These are phyloP conservation scores for Falcunculus frontatus DNA, from an alignment of 2,113 vertebrate species.

Conservation along the genomic window DNA sequence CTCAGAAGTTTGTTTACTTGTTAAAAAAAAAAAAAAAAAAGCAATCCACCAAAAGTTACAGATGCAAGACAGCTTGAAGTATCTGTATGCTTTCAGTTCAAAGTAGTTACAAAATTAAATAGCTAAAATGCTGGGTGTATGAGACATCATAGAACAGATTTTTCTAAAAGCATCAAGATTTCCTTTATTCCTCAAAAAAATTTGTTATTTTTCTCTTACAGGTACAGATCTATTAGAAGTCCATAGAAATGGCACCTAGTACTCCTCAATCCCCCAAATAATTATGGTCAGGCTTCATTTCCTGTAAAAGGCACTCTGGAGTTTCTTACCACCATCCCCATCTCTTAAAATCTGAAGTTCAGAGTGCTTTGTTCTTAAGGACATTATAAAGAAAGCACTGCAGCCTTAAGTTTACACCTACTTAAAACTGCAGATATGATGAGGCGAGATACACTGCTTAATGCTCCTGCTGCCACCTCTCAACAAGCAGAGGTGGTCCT, in stretches of 20 bases:
- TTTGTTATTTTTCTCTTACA: neutral
- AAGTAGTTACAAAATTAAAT: neutral
- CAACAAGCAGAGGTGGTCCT: neutral
- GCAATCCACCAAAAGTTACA: neutral
- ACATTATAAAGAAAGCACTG: neutral
- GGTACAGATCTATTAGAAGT: neutral
- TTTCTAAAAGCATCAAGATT: neutral
- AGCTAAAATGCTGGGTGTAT: neutral
- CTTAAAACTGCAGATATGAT: neutral
- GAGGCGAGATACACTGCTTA: neutral
- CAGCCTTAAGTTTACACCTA: neutral
- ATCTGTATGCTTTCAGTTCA: neutral
- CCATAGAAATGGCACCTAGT: neutral
- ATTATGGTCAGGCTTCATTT: neutral
- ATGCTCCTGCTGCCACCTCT: neutral
- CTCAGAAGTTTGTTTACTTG: neutral
- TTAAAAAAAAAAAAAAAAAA: neutral
- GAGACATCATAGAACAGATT: neutral
- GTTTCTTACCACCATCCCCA: neutral
- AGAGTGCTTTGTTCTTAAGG: neutral
- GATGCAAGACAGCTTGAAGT: neutral
- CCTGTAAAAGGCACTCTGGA: neutral
- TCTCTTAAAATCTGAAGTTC: neutral
- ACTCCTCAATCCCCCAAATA: neutral
- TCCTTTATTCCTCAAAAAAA: neutral